Base-by-base conservation (phyloP, 1,140 invertebrate genomes). In the Linepithema humile region DNA sequence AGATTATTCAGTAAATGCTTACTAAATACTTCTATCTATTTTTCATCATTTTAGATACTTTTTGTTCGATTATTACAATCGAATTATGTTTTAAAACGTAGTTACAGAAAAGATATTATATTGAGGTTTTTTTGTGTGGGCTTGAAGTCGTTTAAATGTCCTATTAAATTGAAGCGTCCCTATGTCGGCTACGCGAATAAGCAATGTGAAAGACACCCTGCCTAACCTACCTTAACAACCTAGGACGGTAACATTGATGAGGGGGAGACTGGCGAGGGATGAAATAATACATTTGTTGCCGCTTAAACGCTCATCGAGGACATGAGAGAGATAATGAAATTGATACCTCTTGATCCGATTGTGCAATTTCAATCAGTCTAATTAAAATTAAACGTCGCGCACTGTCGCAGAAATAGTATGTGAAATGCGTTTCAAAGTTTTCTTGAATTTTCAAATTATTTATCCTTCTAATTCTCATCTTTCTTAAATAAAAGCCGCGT, bases 151-250 rank as follows among this genome's bases (percentile, higher is more conserved):
- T 38, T 35, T 48, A 65, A 67, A 35, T 35, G 38, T 38, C 45
- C 10, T 40, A 55, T 80, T 69, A 55, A 70, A 80, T 55, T 55
- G 38, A 55, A 26, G 6, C 35, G n/a, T 55, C 32, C 5, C 26
- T n/a, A n/a, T 35, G 55, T 15, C 57, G 74, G 12, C 59, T 53
- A 15, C 17, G 57, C 15, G 43, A 45, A 69, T 12, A 57, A 20
- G 60, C 26, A 73, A 57, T 17, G 38, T 32, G 35, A 45, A 62
- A 64, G 72, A 83, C 73, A 78, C 50, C 55, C 74, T 60, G 83
- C 83, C 83, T 87, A 90, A 88, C 75, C 85, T 85, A 86, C 85
- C 83, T 85, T 86, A 86, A 86, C 82, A 62, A 48, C 40, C 20
- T 77, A 48, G 85, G 77, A 60, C 48, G 60, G 60, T 59, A 55